Base-by-base conservation (phyloP, 2,113 vertebrate species). In the Amblyopsis rosae region DNA sequence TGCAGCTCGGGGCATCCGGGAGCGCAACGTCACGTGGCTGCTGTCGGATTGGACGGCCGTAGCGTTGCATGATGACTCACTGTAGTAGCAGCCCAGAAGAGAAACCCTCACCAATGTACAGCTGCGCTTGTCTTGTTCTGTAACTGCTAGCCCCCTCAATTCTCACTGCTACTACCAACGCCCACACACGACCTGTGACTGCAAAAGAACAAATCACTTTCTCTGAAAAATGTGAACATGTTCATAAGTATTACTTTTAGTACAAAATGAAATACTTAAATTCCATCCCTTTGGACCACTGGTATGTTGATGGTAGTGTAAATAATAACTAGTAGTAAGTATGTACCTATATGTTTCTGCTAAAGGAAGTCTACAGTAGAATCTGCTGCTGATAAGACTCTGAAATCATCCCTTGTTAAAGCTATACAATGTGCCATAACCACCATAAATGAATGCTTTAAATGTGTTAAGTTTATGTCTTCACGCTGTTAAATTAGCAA, bases 21-120 rank as follows among this genome's bases (percentile, higher is more conserved):
- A 79, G 72, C 61, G 45, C 61, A 12, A 60, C 70, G 69, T 77
- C 63, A 81, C 59, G 87, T 81, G 87, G 87, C 77, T 11, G 70
- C 77, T 35, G 15, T 32, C 2, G 62, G 65, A 59, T 59, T 26
- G 65, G 82, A 78, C 54, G 33, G 12, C 74, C 72, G 70, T 62
- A 81, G 70, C 76, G 19, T 61, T 72, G 86, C 86, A 82, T 80
- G 79, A 76, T 87, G 90, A 91, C 75, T 88, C 85, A 88, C 75
- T 78, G 67, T 77, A 76, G 74, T 79, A 62, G 75, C 80, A 80
- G 90, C 82, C 80, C 73, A 62, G 88, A 90, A 84, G 81, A 83
- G 82, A 53, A 53, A 65, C 3, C 1, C 67, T 59, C 74, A 69
- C 77, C 70, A 15, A 6, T n/a, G 17, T 65, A 47, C 64, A 61